These are phyloP conservation scores for Lamprotornis superbus DNA, from an alignment of 2,113 vertebrate genomes.

Conservation along the genomic window DNA sequence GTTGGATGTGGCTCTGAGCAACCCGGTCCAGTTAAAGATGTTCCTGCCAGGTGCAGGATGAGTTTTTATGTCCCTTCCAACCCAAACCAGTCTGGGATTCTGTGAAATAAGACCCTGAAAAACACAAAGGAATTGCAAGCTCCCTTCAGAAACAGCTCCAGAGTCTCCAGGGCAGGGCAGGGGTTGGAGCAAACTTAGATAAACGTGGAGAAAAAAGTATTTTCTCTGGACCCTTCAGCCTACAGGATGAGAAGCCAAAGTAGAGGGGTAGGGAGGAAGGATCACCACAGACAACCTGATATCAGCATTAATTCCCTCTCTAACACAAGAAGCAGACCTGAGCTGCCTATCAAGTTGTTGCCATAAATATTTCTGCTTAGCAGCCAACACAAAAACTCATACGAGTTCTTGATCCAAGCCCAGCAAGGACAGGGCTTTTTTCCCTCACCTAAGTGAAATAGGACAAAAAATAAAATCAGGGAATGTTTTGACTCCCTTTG, in stretches of 20 bases:
- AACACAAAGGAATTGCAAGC: background rate
- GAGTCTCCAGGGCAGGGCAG: background rate
- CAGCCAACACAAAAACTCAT: background rate
- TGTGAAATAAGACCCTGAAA: background rate
- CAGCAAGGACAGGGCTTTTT: background rate
- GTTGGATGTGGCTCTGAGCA: background rate
- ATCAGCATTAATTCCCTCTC: background rate
- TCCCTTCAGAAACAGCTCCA: background rate
- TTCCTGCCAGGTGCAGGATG: background rate
- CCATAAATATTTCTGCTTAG: background rate
- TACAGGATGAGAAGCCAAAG: background rate
- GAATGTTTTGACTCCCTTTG: constrained; percentile 35
- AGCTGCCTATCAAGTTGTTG: background rate
- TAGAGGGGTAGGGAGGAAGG: background rate
- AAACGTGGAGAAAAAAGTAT: background rate
- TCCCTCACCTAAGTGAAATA: background rate
- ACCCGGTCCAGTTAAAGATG: background rate
- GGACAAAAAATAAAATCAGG: background rate
- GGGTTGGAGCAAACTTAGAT: background rate
- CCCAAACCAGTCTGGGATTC: background rate
- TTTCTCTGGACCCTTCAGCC: background rate
- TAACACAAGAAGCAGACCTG: background rate
- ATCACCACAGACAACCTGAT: accelerated
- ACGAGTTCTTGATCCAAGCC: background rate
- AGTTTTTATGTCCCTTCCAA: background rate